These are phyloP conservation scores for Oscheius sp. DNA, from an alignment of 2,888 invertebrate genomes.

Conservation along the genomic window DNA sequence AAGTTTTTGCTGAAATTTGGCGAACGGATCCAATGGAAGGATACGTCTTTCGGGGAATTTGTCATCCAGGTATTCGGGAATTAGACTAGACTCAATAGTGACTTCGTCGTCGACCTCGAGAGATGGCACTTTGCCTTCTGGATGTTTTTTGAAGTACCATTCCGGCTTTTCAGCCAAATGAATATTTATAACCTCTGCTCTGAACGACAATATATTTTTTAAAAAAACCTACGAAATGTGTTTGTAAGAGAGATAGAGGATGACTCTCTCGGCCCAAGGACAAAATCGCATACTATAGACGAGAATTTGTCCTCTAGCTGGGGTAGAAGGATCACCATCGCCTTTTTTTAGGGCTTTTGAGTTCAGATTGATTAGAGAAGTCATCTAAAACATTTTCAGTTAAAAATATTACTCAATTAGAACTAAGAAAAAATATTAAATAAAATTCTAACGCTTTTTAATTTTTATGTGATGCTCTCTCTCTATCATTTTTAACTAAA, in stretches of 20 bases:
- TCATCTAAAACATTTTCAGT: conserved; percentile 27
- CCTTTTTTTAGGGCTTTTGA: conserved; percentile 21
- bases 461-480: no score
- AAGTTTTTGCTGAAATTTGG: conserved; percentile 80
- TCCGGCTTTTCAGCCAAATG: conserved; percentile 77
- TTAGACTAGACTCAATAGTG: conserved; percentile 82
- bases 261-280: conserved; percentile 82
- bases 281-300: conserved; percentile 86
- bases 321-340: conserved; percentile 40
- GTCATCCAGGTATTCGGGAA: conserved; percentile 84
- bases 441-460: no score
- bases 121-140: conserved; percentile 79
- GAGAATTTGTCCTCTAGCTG: conserved; percentile 76
- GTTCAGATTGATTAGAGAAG: conserved; percentile 7
- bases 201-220: conserved; percentile 22
- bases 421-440: no score
- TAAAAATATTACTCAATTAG: background rate
- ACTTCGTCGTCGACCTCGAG: conserved; percentile 75
- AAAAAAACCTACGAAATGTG: conserved; percentile 41
- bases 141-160: conserved; percentile 78
- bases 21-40: conserved; percentile 78
- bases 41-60: conserved; percentile 78
- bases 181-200: conserved; percentile 54
- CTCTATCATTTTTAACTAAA: no score
- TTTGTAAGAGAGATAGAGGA: conserved; percentile 78